phyloP scores from a whole-genome alignment of 2,113 vertebrate genomes.

The Polyodon spathula region DNA sequence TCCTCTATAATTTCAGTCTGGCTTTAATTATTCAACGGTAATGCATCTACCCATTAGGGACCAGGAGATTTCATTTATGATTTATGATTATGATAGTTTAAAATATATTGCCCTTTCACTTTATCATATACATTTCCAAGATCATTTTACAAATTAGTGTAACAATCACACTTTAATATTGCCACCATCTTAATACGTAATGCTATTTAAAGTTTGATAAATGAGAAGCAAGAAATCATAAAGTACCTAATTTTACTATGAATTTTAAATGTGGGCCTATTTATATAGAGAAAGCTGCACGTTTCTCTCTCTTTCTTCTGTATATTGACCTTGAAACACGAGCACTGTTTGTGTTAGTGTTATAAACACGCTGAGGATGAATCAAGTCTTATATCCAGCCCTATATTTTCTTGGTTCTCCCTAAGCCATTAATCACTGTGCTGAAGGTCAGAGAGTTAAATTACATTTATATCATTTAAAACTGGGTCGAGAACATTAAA shows the following conservation, averaged over 20 bases:
- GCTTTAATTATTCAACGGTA: no score
- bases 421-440: not conserved
- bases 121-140: no score
- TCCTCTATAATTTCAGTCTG: no score
- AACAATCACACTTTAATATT: no score
- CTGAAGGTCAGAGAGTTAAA: not conserved
- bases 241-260: not conserved
- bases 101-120: no score
- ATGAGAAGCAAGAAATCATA: not conserved
- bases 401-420: not conserved
- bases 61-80: no score
- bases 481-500: constrained; percentile 3
- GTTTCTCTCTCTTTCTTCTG: not conserved
- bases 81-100: no score
- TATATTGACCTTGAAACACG: not conserved
- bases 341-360: not conserved
- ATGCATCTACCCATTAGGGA: no score
- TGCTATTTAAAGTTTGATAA: not conserved
- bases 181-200: no score
- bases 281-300: not conserved
- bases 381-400: not conserved
- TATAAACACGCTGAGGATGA: not conserved
- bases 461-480: constrained; percentile 4
- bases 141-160: no score
- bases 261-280: not conserved